Base-by-base conservation (phyloP, 1,140 invertebrate genomes). In the Drosophila nannoptera region DNA sequence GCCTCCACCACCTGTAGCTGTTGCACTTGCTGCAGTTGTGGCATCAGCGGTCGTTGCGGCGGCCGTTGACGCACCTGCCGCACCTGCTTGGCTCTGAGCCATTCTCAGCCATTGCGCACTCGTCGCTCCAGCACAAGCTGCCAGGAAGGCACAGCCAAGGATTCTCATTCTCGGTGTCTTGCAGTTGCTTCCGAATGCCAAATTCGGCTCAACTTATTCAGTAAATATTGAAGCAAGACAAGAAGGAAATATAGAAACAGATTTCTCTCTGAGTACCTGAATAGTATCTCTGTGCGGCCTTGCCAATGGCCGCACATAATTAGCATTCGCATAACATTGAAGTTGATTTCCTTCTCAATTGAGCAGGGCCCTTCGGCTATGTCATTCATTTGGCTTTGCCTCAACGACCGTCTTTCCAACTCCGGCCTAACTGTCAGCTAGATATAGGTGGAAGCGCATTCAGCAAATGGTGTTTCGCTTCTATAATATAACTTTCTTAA, bases 81-180 rank as follows among this genome's bases (percentile, higher is more conserved):
- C 4, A 6, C 8, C 36, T 8, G 33, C 50, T 52, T 0, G 6
- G 7, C 0, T 52, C 50, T 2, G 12, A 4, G 4, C 12, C 33
- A 36, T 52, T 52, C 5, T 12, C 8, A 4, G 50, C 0, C 6
- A 36, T 14, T 31, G 0, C 8, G 36, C 52, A 54, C 22, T 54
- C 36, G 0, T 0, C 4, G n/a, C 0, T 9, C 5, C 0, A 12
- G 5, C 6, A 38, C 52, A 54, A 31, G 2, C 9, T 11, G 35
- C 36, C 7, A 54, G n/a, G 16, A 54, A 0, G 11, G 16, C 52
- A 12, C 36, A 54, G 16, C 16, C 22, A 4, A 54, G 40, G 52
- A 22, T 12, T 40, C 11, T 54, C 52, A 54, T 54, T 54, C n/a
- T 42, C 11, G 52, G 11, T 31, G 9, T 14, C 48, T n/a, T 29